phyloP scores from a whole-genome alignment of 2,888 invertebrate genomes.

The Carabus problematicus region DNA sequence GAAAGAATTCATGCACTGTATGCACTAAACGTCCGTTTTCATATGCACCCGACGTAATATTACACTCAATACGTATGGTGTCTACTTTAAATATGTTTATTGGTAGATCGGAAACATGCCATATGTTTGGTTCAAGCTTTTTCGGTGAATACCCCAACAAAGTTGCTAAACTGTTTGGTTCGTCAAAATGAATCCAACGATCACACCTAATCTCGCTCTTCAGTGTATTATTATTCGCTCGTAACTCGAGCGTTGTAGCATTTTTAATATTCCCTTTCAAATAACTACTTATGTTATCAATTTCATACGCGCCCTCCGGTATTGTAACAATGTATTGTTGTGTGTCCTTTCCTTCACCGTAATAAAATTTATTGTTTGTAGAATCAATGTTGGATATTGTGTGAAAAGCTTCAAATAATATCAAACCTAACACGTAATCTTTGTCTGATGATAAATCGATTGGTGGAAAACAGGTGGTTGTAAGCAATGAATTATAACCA shows the following conservation, averaged over 20 bases:
- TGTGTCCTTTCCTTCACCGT: background rate
- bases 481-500: background rate
- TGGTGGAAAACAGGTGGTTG: too few species aligned
- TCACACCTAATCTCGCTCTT: constrained; percentile 41
- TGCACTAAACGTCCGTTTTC: constrained; percentile 49
- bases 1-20: constrained; percentile 54
- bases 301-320: background rate
- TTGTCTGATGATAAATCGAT: background rate
- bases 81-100: constrained; percentile 51
- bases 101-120: constrained; percentile 49
- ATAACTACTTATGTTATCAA: background rate
- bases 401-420: background rate
- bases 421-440: background rate
- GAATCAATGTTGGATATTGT: too few species aligned
- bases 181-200: constrained; percentile 33
- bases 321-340: background rate
- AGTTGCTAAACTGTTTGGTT: constrained; percentile 44
- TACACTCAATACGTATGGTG: constrained; percentile 49
- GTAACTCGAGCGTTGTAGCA: too few species aligned
- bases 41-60: constrained; percentile 49
- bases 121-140: constrained; percentile 38
- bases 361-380: background rate
- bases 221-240: constrained; percentile 30
- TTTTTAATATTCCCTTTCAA: too few species aligned
- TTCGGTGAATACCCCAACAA: constrained; percentile 48